A percentile compares a stretch with the other conserved stretches of the same genome.
Evolutionary conservation across 2,797 vertebrate genomes (phyloP).

Genomic region (Triplophysa bombifrons): DNA sequence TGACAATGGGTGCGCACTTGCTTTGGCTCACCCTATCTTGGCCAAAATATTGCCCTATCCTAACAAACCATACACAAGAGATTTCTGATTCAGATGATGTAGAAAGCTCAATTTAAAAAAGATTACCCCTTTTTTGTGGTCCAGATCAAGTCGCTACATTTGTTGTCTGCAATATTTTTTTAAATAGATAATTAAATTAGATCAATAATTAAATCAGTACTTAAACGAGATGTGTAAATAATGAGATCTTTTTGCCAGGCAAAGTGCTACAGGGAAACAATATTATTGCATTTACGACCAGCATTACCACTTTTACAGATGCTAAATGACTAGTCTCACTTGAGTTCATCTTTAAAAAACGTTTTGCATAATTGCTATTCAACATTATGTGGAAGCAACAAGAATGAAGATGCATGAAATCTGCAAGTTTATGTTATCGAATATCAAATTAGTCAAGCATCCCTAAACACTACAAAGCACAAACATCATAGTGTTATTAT

Average conservation of each 20-base stretch:
- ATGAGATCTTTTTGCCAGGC: background rate
- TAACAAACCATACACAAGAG: no score
- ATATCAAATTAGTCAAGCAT: background rate
- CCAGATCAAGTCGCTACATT: no score
- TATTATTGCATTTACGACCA: background rate
- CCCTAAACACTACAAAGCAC: background rate
- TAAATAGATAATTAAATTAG: no score
- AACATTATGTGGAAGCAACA: constrained; percentile 26
- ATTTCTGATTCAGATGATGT: no score
- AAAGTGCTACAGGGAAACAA: background rate
- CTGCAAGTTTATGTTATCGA: constrained; percentile 6
- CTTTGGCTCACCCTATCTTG: no score
- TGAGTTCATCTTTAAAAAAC: constrained; percentile 31
- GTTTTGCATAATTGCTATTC: constrained; percentile 30
- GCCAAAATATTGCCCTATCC: no score
- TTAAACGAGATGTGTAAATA: background rate
- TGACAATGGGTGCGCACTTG: no score
- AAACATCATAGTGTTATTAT: background rate
- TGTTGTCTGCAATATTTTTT: no score
- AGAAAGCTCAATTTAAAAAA: no score
- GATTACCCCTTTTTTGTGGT: no score
- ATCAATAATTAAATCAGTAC: no score
- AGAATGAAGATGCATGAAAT: constrained; percentile 16
- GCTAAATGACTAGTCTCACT: constrained; percentile 16
- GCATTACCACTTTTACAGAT: background rate